These are phyloP conservation scores for Syrphus vitripennis DNA, from an alignment of 2,888 invertebrate genomes.

Conservation along the genomic window DNA sequence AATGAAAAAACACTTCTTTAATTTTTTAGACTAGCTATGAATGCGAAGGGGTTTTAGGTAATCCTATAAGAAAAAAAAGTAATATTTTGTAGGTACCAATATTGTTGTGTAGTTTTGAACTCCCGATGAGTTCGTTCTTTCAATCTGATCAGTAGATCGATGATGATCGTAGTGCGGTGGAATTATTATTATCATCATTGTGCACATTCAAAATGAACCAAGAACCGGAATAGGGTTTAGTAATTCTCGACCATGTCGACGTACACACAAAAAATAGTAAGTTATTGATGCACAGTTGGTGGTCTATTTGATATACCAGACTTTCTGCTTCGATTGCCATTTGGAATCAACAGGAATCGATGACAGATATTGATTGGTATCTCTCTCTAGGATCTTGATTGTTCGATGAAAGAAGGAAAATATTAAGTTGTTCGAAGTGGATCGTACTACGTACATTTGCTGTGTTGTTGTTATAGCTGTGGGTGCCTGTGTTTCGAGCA, in stretches of 20 bases:
- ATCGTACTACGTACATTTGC: no score
- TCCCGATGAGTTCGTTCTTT: constrained; percentile 41
- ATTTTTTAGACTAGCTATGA: not conserved
- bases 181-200: constrained; percentile 16
- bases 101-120: constrained; percentile 1
- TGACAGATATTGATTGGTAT: constrained; percentile 68
- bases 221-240: constrained; percentile 51
- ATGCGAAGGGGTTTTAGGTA: constrained; percentile 16
- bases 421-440: constrained; percentile 22
- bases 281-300: constrained; percentile 59
- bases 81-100: constrained; percentile 12
- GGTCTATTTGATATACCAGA: constrained; percentile 27
- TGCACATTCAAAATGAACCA: constrained; percentile 35
- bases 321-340: constrained; percentile 44
- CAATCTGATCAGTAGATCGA: constrained; percentile 18
- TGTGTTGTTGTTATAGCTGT: not conserved
- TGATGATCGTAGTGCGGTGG: constrained; percentile 1
- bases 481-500: not conserved
- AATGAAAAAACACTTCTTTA: not conserved
- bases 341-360: constrained; percentile 48
- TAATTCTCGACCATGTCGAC: constrained; percentile 22
- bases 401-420: constrained; percentile 41
- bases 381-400: constrained; percentile 52
- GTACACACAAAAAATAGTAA: constrained; percentile 10
- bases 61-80: constrained; percentile 30